Conservation (phyloP, 1,140 invertebrate genomes). For the Drosophila triauraria region DNA sequence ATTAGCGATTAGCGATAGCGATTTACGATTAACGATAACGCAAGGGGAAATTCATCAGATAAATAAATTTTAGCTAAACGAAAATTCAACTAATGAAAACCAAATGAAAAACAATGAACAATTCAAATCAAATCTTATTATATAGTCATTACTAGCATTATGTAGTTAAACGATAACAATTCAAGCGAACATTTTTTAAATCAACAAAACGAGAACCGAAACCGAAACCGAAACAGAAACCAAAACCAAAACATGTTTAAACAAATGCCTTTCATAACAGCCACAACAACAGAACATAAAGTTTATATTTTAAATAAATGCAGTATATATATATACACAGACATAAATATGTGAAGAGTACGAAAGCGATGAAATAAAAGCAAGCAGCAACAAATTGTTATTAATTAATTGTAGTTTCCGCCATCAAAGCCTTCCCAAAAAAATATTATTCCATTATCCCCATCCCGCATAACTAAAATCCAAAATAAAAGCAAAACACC, state of each 20-base stretch:
- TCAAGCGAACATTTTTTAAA: slow-evolving; percentile 59
- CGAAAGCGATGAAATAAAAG: slow-evolving; percentile 44
- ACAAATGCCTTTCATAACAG: slow-evolving; percentile 75
- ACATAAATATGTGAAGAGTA: slow-evolving; percentile 23
- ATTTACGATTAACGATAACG: slow-evolving; percentile 35
- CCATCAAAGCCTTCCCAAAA: slow-evolving; percentile 10
- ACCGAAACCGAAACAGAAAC: slow-evolving; percentile 19
- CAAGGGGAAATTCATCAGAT: slow-evolving; percentile 40
- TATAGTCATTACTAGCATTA: slow-evolving; percentile 74
- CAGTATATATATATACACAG: slow-evolving; percentile 63
- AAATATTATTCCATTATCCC: slow-evolving; percentile 20
- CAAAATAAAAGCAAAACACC: slow-evolving; percentile 15
- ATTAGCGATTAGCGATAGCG: slow-evolving; percentile 12
- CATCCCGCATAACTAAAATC: slow-evolving; percentile 8
- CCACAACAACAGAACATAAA: slow-evolving; percentile 50
- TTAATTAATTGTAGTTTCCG: slow-evolving; percentile 57
- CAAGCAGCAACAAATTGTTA: slow-evolving; percentile 47
- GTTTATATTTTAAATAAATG: slow-evolving; percentile 77
- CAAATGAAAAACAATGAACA: slow-evolving; percentile 59
- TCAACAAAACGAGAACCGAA: slow-evolving; percentile 37
- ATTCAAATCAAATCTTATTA: slow-evolving; percentile 80
- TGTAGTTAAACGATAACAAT: slow-evolving; percentile 71
- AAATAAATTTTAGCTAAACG: slow-evolving; percentile 55
- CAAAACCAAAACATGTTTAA: slow-evolving; percentile 49
- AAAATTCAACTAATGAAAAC: slow-evolving; percentile 53